These are phyloP conservation scores for Diadema setosum DNA, from an alignment of 35 echinoderm and acorn worm genomes.

Conservation along the genomic window DNA sequence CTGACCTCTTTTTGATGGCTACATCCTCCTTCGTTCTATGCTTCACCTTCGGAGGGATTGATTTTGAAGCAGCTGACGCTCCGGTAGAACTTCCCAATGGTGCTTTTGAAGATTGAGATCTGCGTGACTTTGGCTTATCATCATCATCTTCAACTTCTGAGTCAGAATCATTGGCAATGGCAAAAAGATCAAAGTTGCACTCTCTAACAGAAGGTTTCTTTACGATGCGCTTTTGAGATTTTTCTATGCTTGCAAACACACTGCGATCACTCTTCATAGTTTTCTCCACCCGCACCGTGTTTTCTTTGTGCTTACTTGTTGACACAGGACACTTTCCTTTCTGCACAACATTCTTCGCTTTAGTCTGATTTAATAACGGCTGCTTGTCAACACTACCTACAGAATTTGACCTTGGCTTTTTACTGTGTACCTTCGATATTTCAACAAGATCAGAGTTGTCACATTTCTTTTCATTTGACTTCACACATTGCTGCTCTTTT, in stretches of 20 bases:
- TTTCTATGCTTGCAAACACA: not conserved
- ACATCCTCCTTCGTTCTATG: not conserved
- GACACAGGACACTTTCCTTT: not conserved
- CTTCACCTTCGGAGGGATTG: too few species aligned
- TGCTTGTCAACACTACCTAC: not conserved
- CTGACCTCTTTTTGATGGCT: not conserved
- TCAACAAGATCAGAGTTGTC: too few species aligned
- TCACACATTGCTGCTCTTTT: too few species aligned
- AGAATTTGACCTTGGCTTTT: too few species aligned
- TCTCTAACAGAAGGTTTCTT: not conserved
- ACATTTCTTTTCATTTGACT: too few species aligned
- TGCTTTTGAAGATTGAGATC: too few species aligned
- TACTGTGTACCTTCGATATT: too few species aligned
- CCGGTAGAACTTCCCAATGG: too few species aligned
- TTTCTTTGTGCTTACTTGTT: not conserved
- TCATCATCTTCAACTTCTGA: not conserved
- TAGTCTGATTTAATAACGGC: too few species aligned
- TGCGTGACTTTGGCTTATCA: not conserved
- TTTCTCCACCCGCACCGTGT: not conserved
- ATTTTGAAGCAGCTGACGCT: too few species aligned
- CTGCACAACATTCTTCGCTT: too few species aligned
- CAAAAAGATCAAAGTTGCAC: not conserved
- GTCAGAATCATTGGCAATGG: not conserved
- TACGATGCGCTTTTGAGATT: too few species aligned
- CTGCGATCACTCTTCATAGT: not conserved